phyloP scores from a whole-genome alignment of 2,113 vertebrate species.

The Pontoporia blainvillei region DNA sequence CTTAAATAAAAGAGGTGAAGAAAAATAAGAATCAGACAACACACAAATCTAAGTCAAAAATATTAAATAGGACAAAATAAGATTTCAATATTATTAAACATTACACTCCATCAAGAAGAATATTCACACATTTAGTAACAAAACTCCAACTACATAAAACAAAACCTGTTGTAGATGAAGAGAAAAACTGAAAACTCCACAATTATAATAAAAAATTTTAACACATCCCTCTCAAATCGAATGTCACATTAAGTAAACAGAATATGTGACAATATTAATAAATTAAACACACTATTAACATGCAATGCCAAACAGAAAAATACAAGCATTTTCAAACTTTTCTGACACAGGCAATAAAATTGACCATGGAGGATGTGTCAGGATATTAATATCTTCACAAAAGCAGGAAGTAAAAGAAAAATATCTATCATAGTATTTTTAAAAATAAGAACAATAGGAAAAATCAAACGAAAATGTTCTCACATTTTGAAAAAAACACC shows the following conservation, averaged over 20 bases:
- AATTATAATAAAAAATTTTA: conserved; percentile 59
- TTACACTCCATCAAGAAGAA: conserved; percentile 50
- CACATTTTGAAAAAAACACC: not conserved
- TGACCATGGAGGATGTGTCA: not conserved
- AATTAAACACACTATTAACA: not conserved
- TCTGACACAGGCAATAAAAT: not conserved
- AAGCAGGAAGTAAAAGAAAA: not conserved
- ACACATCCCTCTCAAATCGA: conserved; percentile 52
- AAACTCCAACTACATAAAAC: conserved; percentile 60
- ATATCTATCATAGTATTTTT: not conserved
- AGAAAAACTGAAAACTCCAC: conserved; percentile 36
- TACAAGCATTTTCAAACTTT: not conserved
- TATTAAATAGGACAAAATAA: conserved; percentile 63
- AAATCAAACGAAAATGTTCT: not conserved
- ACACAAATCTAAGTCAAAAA: conserved; percentile 62
- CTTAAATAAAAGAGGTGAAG: conserved; percentile 62
- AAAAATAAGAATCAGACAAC: conserved; percentile 62
- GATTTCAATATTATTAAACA: conserved; percentile 74
- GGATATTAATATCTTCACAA: not conserved
- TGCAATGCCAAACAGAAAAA: not conserved
- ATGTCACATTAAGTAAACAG: conserved; percentile 57
- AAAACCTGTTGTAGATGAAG: conserved; percentile 62
- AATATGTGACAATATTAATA: conserved; percentile 27
- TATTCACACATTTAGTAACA: conserved; percentile 61
- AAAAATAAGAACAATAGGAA: not conserved